A percentile compares a stretch with the other conserved stretches of the same genome.
Conservation (phyloP, 2,113 vertebrate species). For the Sebastes schlegelii region DNA sequence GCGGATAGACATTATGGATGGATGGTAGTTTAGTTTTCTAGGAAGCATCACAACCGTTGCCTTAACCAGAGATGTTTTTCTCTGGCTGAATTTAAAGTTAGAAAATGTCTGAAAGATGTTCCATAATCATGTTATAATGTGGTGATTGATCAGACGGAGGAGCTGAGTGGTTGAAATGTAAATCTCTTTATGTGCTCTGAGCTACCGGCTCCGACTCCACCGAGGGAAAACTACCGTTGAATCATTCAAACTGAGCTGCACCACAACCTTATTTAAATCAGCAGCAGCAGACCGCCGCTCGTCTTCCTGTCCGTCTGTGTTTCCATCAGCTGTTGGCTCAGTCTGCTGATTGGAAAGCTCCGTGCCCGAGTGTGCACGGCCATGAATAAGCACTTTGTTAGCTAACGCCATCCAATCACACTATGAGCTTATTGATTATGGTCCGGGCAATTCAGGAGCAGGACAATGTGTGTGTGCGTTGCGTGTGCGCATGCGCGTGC, state of each 20-base stretch:
- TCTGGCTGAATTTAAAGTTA: neutral
- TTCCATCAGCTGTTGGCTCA: conserved; percentile 45
- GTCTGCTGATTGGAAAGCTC: conserved; percentile 62
- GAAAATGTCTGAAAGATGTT: neutral
- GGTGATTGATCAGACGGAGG: neutral
- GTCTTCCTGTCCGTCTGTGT: conserved; percentile 1
- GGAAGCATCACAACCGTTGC: neutral
- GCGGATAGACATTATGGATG: neutral
- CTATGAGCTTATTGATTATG: conserved; percentile 70
- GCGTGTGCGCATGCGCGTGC: neutral
- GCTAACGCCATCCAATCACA: conserved; percentile 68
- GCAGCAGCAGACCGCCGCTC: conserved; percentile 4
- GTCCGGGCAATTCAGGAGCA: conserved; percentile 15
- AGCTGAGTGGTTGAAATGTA: conserved; percentile 3
- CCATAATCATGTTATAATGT: neutral
- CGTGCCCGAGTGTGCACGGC: neutral
- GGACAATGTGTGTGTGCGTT: neutral
- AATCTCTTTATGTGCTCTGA: neutral
- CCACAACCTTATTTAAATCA: conserved; percentile 38
- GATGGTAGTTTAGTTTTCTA: neutral
- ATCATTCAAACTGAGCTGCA: conserved; percentile 16
- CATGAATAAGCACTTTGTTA: conserved; percentile 67
- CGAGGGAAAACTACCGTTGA: conserved; percentile 4
- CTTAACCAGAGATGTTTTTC: neutral
- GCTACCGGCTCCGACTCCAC: neutral